Evolutionary conservation across 2,888 invertebrate species (phyloP).

Genomic region (Idaea dimidiata): DNA sequence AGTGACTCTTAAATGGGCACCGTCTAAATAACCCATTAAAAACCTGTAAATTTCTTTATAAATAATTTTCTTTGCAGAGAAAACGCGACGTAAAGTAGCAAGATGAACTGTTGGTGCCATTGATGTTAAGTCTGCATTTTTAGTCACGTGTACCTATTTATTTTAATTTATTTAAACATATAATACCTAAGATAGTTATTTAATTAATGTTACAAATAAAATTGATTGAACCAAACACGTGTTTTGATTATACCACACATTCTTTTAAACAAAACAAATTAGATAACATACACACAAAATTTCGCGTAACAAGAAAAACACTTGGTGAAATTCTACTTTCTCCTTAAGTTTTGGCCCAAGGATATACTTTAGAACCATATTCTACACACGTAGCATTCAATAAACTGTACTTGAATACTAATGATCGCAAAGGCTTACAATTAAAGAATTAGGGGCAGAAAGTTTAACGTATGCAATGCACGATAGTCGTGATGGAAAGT

Average conservation of each 20-base stretch:
- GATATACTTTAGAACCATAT: conserved; percentile 46
- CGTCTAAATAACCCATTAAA: no score
- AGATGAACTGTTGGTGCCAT: conserved; percentile 48
- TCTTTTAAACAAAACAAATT: neutral
- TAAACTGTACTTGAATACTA: conserved; percentile 54
- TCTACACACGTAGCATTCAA: conserved; percentile 53
- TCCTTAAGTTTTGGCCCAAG: conserved; percentile 57
- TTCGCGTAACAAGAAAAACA: conserved; percentile 31
- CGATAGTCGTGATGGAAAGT: conserved; percentile 44
- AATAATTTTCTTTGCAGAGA: conserved; percentile 42
- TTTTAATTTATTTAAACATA: conserved; percentile 38
- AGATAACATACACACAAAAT: conserved; percentile 9
- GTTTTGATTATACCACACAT: neutral
- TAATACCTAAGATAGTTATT: conserved; percentile 30
- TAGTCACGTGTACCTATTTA: conserved; percentile 35
- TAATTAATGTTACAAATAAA: conserved; percentile 17
- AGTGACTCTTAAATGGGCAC: no score
- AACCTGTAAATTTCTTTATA: neutral
- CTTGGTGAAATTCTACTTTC: conserved; percentile 68
- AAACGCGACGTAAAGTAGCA: conserved; percentile 18
- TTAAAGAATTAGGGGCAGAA: conserved; percentile 55
- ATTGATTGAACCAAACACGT: neutral
- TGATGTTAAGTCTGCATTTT: conserved; percentile 48
- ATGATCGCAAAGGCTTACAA: conserved; percentile 38
- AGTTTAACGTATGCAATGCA: conserved; percentile 38